A percentile compares a stretch with the other conserved stretches of the same genome.
Evolutionary conservation across 2,797 vertebrate genomes (phyloP).

Genomic region (Falco naumanni): DNA sequence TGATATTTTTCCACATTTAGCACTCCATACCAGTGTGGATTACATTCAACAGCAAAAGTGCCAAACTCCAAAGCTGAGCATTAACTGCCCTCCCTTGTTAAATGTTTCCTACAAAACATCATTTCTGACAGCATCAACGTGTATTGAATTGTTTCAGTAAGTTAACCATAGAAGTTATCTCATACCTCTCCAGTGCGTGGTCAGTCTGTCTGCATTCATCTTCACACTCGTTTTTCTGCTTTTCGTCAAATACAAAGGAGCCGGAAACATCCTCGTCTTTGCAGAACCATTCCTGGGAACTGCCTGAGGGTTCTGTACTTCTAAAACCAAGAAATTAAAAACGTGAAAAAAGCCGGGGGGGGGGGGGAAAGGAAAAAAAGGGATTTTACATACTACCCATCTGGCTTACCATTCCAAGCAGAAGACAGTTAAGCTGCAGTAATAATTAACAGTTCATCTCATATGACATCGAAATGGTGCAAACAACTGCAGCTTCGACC

Average conservation of each 20-base stretch:
- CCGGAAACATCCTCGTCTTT: background rate
- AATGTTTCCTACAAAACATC: background rate
- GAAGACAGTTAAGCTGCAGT: background rate
- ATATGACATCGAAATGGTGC: background rate
- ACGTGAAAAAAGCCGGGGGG: too few species aligned
- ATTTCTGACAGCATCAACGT: background rate
- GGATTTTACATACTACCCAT: background rate
- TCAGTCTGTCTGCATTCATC: background rate
- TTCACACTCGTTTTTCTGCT: background rate
- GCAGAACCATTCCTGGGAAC: conserved; percentile 27
- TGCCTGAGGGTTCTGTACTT: conserved; percentile 27
- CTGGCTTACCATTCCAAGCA: background rate
- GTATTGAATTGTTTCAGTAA: background rate
- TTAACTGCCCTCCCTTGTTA: background rate
- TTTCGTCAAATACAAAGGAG: background rate
- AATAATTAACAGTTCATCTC: background rate
- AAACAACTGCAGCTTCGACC: background rate
- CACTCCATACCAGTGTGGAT: background rate
- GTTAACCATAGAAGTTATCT: background rate
- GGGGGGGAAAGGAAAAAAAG: background rate
- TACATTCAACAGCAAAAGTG: background rate
- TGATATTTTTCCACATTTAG: background rate
- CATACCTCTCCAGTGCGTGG: background rate
- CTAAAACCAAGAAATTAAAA: background rate
- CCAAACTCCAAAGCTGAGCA: background rate